A percentile compares a stretch with the other conserved stretches of the same genome.
phyloP scores from a whole-genome alignment of 1,140 invertebrate genomes.

The Drosophila virilis region DNA sequence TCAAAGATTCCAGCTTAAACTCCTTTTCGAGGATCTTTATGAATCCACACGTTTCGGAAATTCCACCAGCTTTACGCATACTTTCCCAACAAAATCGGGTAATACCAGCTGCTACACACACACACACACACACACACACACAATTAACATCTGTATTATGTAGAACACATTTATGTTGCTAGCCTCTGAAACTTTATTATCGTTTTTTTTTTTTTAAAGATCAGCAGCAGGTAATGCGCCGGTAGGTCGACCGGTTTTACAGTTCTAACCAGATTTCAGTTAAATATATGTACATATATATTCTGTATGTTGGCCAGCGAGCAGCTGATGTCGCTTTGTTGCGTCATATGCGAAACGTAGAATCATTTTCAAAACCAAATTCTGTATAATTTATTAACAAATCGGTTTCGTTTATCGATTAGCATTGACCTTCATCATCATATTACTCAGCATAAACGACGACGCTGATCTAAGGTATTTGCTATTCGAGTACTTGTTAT shows the following conservation, averaged over 20 bases:
- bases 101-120: too few relatives aligned
- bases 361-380: constrained; percentile 37
- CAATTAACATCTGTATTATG: neutral
- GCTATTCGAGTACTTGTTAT: constrained; percentile 35
- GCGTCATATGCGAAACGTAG: constrained; percentile 24
- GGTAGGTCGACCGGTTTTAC: constrained; percentile 48
- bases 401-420: constrained; percentile 35
- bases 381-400: constrained; percentile 50
- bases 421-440: constrained; percentile 70
- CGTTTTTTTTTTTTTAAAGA: neutral
- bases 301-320: constrained; percentile 1
- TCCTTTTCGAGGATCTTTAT: too few relatives aligned
- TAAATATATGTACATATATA: neutral
- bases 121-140: too few relatives aligned
- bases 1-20: too few relatives aligned
- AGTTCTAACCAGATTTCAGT: constrained; percentile 42
- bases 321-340: constrained; percentile 24
- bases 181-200: constrained; percentile 14
- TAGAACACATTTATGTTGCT: constrained; percentile 22
- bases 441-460: constrained; percentile 38
- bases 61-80: too few relatives aligned
- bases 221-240: constrained; percentile 1
- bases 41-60: too few relatives aligned
- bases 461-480: constrained; percentile 34
- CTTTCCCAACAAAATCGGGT: too few relatives aligned